Evolutionary conservation across 2,797 vertebrate genomes (phyloP), one percentile per base, ranked within the genome.

Genomic region (Choloepus didactylus): DNA sequence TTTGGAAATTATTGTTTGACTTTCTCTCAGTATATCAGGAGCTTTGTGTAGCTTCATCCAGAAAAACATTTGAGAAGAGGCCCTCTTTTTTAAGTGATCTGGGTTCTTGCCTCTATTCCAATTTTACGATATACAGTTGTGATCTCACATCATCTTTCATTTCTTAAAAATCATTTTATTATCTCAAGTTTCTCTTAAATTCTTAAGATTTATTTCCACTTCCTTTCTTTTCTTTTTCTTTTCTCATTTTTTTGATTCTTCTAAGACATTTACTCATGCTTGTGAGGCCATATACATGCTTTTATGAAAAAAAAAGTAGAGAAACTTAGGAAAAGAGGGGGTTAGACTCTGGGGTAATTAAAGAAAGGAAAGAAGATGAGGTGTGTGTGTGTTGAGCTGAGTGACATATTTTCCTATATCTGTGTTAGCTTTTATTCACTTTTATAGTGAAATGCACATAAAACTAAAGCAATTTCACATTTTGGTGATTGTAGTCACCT

Each of bases 321-420:
- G 9, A 77, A 54, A 44, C 14, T 56, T 3, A 35, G 15, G 41
- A 38, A 11, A 27, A 56, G 3, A 59, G 38, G 3, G 9, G n/a
- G 14, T 11, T 14, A 9, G 31, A 5, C 2, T 69, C 27, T 44
- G 38, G 6, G 38, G 23, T 46, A 67, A 31, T 0, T 1, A 16
- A 14, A 5, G 25, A 46, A 62, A 2, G 1, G 56, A 6, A 19
- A 21, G 12, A 83, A 31, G 3, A 18, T 8, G 1, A 51, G 15
- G 21, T 41, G 0, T 49, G 8, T 12, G 41, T 44, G 3, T 56
- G 1, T 25, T 66, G 31, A 18, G 6, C 18, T 67, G 19, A 85
- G 23, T 41, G 9, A 21, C 9, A 1, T 15, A 8, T 6, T 75
- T 54, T 2, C 14, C 9, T 25, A 4, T 2, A 27, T 75, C 5